Evolutionary conservation across 1,140 invertebrate species (phyloP).

Genomic region (Geopemphigus sp.): DNA sequence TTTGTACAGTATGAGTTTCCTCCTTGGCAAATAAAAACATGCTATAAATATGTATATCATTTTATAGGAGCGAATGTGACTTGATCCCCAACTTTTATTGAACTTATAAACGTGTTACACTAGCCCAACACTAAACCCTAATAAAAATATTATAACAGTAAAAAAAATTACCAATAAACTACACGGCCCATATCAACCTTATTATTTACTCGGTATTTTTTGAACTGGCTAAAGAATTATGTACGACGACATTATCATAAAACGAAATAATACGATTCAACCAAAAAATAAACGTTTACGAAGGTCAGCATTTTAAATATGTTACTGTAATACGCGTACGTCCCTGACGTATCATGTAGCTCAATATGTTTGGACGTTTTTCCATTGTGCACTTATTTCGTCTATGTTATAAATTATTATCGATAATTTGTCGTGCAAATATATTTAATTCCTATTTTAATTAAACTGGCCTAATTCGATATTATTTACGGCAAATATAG

Average conservation of each 20-base stretch:
- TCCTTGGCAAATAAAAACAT: slow-evolving; percentile 5
- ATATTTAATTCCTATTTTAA: too few species aligned
- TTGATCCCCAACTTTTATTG: slow-evolving; percentile 27
- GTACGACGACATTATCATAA: slow-evolving; percentile 22
- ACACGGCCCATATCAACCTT: background rate
- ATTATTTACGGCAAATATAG: too few species aligned
- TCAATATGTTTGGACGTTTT: background rate
- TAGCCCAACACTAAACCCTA: background rate
- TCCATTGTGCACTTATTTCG: background rate
- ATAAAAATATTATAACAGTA: slow-evolving; percentile 21
- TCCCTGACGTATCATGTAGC: slow-evolving; percentile 1
- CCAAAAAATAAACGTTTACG: background rate
- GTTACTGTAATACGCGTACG: background rate
- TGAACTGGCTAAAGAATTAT: background rate
- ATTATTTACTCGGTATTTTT: background rate
- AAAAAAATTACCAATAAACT: slow-evolving; percentile 24
- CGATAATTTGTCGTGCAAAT: too few species aligned
- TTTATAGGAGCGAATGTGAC: background rate
- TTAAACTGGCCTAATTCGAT: too few species aligned
- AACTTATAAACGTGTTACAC: slow-evolving; percentile 26
- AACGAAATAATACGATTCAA: slow-evolving; percentile 22
- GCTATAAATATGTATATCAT: background rate
- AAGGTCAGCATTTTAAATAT: slow-evolving; percentile 1
- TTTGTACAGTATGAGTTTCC: background rate
- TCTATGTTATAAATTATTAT: too few species aligned